Evolutionary conservation across 2,113 vertebrate genomes (phyloP).

Genomic region (Bungarus multicinctus): DNA sequence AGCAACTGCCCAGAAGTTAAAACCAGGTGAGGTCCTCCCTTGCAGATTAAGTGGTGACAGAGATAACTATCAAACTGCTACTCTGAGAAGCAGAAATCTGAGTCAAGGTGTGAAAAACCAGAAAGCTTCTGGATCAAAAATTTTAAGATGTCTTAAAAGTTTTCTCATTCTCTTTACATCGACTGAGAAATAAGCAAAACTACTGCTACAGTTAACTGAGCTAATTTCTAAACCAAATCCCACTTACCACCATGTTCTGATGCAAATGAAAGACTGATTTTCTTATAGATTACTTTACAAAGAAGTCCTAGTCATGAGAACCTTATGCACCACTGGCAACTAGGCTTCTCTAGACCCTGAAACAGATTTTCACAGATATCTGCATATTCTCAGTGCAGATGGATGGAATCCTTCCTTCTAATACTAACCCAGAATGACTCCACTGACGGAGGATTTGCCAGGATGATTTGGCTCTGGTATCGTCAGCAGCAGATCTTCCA

Average conservation of each 20-base stretch:
- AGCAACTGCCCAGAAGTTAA: neutral
- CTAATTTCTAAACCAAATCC: neutral
- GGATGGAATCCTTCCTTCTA: neutral
- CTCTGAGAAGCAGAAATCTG: neutral
- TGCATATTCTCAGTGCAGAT: neutral
- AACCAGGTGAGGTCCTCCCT: neutral
- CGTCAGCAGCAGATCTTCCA: slow-evolving; percentile 84
- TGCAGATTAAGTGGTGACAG: neutral
- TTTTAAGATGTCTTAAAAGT: neutral
- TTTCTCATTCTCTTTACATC: neutral
- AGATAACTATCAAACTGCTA: neutral
- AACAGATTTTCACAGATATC: neutral
- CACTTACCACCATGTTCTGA: neutral
- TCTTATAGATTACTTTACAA: neutral
- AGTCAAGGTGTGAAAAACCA: neutral
- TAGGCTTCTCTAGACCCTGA: neutral
- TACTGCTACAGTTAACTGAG: neutral
- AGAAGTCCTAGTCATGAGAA: too few species aligned
- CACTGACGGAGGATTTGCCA: slow-evolving; percentile 77
- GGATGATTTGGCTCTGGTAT: slow-evolving; percentile 71
- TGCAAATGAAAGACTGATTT: neutral
- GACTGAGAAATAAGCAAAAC: neutral
- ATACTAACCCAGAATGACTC: slow-evolving; percentile 82
- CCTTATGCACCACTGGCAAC: neutral
- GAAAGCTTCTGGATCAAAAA: neutral